phyloP scores from a whole-genome alignment of 2,888 invertebrate genomes.

The Leptopterna dolabrata region DNA sequence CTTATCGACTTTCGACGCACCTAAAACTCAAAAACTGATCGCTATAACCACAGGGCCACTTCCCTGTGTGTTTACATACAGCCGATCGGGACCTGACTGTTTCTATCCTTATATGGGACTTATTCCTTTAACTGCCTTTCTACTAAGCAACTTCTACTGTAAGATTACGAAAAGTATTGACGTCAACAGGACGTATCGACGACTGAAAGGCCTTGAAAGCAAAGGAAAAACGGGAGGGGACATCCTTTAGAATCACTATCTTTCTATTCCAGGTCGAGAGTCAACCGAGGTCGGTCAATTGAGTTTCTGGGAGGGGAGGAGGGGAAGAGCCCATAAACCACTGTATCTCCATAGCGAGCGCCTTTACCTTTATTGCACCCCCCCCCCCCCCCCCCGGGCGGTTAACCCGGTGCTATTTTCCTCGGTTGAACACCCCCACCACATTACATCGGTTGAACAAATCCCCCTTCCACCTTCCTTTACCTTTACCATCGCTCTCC shows the following conservation, averaged over 20 bases:
- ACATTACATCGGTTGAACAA: neutral
- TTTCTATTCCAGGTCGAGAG: conserved; percentile 9
- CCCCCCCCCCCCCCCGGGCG: neutral
- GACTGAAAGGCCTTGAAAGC: neutral
- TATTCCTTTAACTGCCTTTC: too few species aligned
- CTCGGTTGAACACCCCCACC: neutral
- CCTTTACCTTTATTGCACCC: neutral
- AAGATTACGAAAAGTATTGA: too few species aligned
- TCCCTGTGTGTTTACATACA: too few species aligned
- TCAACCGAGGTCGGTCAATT: neutral
- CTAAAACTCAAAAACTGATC: too few species aligned
- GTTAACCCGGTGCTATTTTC: neutral
- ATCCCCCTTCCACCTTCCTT: neutral
- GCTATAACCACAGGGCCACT: too few species aligned
- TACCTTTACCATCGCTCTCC: neutral
- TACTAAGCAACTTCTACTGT: too few species aligned
- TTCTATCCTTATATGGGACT: too few species aligned
- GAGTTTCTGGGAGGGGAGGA: neutral
- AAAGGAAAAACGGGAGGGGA: neutral
- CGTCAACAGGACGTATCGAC: too few species aligned
- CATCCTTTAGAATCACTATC: neutral
- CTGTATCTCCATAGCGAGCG: neutral
- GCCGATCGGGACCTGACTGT: too few species aligned
- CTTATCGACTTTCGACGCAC: too few species aligned
- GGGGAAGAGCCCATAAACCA: neutral